Percentiles rank a stretch among this genome's conserved stretches.
Evolutionary conservation across 2,888 invertebrate genomes (phyloP).

Genomic region (Autographa pulchrina): DNA sequence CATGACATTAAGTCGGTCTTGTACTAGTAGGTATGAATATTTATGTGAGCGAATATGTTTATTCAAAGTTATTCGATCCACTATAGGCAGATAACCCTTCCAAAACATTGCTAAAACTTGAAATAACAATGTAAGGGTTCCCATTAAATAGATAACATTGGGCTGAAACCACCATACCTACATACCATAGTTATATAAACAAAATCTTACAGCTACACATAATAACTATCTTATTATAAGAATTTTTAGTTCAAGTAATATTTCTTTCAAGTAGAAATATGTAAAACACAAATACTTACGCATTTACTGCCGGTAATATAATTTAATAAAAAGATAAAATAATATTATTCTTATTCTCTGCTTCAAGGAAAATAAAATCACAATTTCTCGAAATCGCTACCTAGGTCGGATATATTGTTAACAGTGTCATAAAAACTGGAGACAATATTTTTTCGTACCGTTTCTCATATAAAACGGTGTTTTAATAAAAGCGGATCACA

Average conservation of each 20-base stretch:
- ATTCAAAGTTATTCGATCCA: conserved; percentile 8
- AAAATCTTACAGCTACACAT: neutral
- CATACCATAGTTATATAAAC: neutral
- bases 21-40: conserved; percentile 2
- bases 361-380: conserved; percentile 48
- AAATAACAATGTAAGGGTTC: conserved; percentile 48
- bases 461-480: conserved; percentile 80
- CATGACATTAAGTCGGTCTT: conserved; percentile 1
- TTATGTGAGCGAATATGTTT: neutral
- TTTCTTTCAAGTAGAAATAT: neutral
- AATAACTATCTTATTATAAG: neutral
- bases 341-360: conserved; percentile 40
- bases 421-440: conserved; percentile 64
- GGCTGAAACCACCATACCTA: conserved; percentile 45
- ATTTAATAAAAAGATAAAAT: conserved; percentile 44
- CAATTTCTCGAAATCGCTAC: conserved; percentile 54
- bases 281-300: neutral
- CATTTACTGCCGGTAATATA: conserved; percentile 31
- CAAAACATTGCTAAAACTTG: conserved; percentile 54
- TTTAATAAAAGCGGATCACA: conserved; percentile 88
- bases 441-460: conserved; percentile 76
- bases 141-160: conserved; percentile 51
- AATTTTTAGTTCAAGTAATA: neutral
- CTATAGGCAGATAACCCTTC: conserved; percentile 41
- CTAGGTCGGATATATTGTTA: conserved; percentile 61